Conservation (phyloP, 2,113 vertebrate genomes). For the Caranx ignobilis region DNA sequence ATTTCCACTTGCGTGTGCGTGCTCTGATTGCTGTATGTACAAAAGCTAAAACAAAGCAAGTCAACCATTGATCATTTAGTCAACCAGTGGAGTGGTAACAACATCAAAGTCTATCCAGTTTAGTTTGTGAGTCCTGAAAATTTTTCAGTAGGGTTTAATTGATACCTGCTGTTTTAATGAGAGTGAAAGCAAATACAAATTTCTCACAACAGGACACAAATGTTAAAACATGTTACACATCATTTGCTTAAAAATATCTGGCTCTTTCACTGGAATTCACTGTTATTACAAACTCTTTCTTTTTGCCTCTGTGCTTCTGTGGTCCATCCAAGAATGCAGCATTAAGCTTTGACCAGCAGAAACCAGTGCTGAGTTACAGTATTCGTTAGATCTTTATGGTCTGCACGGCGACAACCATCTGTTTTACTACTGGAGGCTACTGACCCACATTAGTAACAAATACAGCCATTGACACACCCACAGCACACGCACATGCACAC, state of each 20-base stretch:
- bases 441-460: slow-evolving; percentile 52
- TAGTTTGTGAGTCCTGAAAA: not conserved
- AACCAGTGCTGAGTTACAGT: slow-evolving; percentile 17
- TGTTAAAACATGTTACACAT: not conserved
- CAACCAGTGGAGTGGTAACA: slow-evolving; percentile 19
- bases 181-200: not conserved
- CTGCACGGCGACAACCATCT: slow-evolving; percentile 41
- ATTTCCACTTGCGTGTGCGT: slow-evolving; percentile 32
- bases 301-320: not conserved
- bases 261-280: not conserved
- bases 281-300: not conserved
- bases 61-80: slow-evolving; percentile 9
- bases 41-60: slow-evolving; percentile 23
- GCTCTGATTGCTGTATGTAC: slow-evolving; percentile 33
- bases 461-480: slow-evolving; percentile 37
- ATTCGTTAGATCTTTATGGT: slow-evolving; percentile 47
- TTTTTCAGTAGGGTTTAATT: not conserved
- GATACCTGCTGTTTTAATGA: not conserved
- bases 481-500: slow-evolving; percentile 30
- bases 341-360: slow-evolving; percentile 17
- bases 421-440: slow-evolving; percentile 50
- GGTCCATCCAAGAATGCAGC: slow-evolving; percentile 4
- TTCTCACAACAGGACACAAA: not conserved
- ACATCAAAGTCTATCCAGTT: slow-evolving; percentile 20
- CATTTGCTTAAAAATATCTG: not conserved